Evolutionary conservation across 2,888 invertebrate species (phyloP).

Genomic region (Eugnorisma glareosa): DNA sequence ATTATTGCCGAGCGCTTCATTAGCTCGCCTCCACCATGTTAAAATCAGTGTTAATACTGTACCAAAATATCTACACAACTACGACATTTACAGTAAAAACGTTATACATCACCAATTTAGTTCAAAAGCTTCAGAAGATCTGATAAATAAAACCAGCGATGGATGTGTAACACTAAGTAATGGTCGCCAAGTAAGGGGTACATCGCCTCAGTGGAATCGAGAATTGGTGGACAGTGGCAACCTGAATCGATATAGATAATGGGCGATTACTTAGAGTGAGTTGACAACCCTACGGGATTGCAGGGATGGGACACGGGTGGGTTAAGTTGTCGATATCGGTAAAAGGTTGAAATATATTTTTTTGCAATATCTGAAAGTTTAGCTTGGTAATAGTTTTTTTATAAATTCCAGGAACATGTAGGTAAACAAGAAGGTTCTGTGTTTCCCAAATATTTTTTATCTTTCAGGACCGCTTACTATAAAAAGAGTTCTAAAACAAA

Average conservation of each 20-base stretch:
- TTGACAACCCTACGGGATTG: constrained; percentile 80
- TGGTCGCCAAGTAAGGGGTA: constrained; percentile 7
- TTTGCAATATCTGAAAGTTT: background rate
- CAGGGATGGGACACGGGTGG: constrained; percentile 64
- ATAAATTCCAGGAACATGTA: background rate
- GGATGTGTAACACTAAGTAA: constrained; percentile 27
- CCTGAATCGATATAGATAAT: constrained; percentile 83
- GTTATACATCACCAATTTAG: constrained; percentile 39
- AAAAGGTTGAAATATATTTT: background rate
- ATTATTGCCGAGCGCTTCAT: constrained; percentile 70
- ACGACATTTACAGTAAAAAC: background rate
- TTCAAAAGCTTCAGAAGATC: background rate
- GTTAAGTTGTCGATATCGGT: constrained; percentile 11
- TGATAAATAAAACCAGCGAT: constrained; percentile 30
- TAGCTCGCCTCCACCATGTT: constrained; percentile 67
- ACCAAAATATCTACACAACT: constrained; percentile 26
- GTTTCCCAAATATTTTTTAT: background rate
- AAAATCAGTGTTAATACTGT: constrained; percentile 61
- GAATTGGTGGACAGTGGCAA: constrained; percentile 74
- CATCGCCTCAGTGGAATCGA: constrained; percentile 59
- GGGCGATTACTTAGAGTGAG: constrained; percentile 83
- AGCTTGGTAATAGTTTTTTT: background rate
- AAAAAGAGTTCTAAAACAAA: background rate
- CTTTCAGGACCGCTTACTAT: background rate
- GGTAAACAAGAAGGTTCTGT: background rate